A percentile compares a stretch with the other conserved stretches of the same genome.
Conservation (phyloP, 2,797 vertebrate species). For the Allobates femoralis region DNA sequence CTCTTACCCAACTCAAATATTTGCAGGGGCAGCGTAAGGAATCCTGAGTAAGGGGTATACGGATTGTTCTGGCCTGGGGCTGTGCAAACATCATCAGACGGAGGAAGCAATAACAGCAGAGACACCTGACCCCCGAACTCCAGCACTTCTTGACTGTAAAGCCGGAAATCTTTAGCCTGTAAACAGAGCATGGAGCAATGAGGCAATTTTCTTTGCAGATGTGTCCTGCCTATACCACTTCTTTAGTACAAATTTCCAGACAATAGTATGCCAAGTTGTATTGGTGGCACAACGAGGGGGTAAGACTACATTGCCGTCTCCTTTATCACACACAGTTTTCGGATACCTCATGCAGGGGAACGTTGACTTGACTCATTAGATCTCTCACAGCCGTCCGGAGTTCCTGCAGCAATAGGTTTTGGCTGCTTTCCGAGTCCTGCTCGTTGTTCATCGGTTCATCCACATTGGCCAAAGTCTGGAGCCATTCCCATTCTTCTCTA, state of each 20-base stretch:
- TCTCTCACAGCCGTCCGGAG: constrained; percentile 83
- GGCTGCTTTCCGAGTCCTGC: constrained; percentile 75
- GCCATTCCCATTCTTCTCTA: constrained; percentile 94
- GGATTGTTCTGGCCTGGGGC: constrained; percentile 90
- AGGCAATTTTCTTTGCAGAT: background rate
- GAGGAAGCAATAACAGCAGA: constrained; percentile 88
- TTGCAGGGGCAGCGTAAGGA: constrained; percentile 88
- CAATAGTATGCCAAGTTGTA: background rate
- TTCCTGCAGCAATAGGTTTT: constrained; percentile 83
- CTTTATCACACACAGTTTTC: background rate
- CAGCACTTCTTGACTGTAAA: constrained; percentile 90
- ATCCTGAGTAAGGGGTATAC: constrained; percentile 84
- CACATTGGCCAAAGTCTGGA: constrained; percentile 80
- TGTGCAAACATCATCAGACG: constrained; percentile 88
- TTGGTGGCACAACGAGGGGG: background rate
- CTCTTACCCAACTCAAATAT: constrained; percentile 90
- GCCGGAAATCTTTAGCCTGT: constrained; percentile 87
- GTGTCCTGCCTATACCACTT: background rate
- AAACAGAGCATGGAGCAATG: background rate
- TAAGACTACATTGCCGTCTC: background rate
- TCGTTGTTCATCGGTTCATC: constrained; percentile 78
- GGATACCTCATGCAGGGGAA: constrained; percentile 85
- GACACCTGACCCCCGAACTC: constrained; percentile 89
- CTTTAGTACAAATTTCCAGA: too few species aligned
- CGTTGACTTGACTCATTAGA: constrained; percentile 84